Evolutionary conservation across 1,140 invertebrate genomes (phyloP), one percentile per base, ranked within the genome.

Genomic region (Trichonephila clavipes): DNA sequence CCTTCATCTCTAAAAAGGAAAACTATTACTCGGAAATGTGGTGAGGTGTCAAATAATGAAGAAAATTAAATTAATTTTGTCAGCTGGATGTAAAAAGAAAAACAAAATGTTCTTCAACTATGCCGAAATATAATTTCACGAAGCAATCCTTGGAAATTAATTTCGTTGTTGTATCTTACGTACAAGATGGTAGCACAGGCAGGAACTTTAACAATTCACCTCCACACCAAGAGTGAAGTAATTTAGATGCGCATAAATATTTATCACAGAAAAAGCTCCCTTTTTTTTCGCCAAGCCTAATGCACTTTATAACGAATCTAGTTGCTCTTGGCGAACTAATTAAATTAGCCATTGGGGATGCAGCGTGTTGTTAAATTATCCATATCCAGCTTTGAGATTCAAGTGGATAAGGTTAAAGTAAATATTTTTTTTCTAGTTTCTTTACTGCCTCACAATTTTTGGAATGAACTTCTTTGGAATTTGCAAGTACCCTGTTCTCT

Each of bases 171-270:
- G 16, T 62, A 28, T 62, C 16, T 6, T n/a, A 12, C 85, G 28
- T 64, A 24, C 40, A 24, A 34, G 59, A 24, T 28, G 51, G 40
- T 51, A n/a, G 40, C n/a, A 18, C 19, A n/a, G 21, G 40, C 81
- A 12, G 16, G 7, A 87, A 59, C n/a, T 62, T 62, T 64, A 40
- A 64, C 72, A 87, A 34, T 62, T 34, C 85, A 83, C 44, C 82
- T n/a, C 21, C 82, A 12, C 21, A 58, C n/a, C 19, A 12, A 19
- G 85, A 87, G 28, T 87, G 85, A 14, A 12, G 59, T 87, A 34
- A 87, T 87, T 87, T 64, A 62, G 85, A 61, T 34, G 58, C 51
- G 59, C 85, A 87, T 87, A 87, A 87, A 87, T 87, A 87, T 87
- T 87, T 87, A 87, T 87, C 59, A 64, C 85, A 44, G 58, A 62